Evolutionary conservation across 2,113 vertebrate genomes (phyloP), one percentile per base, ranked within the genome.

Genomic region (Tupaia tana): DNA sequence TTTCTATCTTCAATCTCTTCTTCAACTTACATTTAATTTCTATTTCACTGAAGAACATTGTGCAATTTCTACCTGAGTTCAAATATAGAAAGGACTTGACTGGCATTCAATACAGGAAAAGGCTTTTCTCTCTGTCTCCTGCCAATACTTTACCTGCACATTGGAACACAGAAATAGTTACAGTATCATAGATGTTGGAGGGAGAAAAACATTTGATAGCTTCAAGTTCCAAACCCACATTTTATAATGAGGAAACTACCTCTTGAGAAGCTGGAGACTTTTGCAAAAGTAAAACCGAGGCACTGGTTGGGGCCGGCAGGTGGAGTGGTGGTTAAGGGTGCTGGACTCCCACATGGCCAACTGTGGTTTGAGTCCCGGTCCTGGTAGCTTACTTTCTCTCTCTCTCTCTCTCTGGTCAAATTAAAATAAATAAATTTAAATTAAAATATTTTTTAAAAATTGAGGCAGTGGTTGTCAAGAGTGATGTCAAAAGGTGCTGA

Each of bases 1-100:
- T 90, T 97, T 58, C 43, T 91, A 89, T 66, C 61, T 95, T 77
- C 77, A 87, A 63, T 94, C 29, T 94, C 81, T 43, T 80, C 86
- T 77, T 89, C 56, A 84, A 73, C 66, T 95, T 93, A 66, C 86
- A 95, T 89, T 96, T 93, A 86, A 91, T 91, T 96, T 86, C 75
- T 86, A 61, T 80, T 86, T 94, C 63, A 90, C 71, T 93, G 84
- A 90, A 63, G 43, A 93, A 93, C 54, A 3, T 52, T 66, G 61
- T 90, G 81, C 66, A 89, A 75, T 97, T 91, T 91, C 92, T 94
- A 75, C 43, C 52, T 11, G 90, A 70, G 64, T 91, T 95, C 79
- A 95, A 91, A 96, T 94, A 89, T 5, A 95, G 90, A 78, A 94
- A 96, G 63, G 54, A 75, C 25, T 63, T 91, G 83, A 86, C 27